Base-by-base conservation (phyloP, 1,140 invertebrate genomes). In the Ericerus pela region DNA sequence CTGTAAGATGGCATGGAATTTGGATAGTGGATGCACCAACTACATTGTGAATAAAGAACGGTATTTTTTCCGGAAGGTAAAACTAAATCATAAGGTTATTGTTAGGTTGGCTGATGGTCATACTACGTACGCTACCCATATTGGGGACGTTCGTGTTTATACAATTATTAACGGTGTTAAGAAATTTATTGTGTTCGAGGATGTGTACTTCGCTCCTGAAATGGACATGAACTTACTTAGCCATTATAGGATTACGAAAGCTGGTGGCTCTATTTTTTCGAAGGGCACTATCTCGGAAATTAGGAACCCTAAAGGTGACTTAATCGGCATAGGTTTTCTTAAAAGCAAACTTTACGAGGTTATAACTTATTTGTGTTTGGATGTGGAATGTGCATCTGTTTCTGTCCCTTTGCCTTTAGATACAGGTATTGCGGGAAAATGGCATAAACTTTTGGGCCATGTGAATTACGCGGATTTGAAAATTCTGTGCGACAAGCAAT, bases 21-120 rank as follows among this genome's bases (percentile, higher is more conserved):
- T 66, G 47, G 62, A 65, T 58, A 63, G 61, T 8, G 63, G 63
- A 26, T 58, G 58, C 27, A 64, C 64, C 0, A 55, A 64, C 20
- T 60, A 63, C 30, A 30, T 63, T 16, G 52, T 58, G 11, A 61
- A 59, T 16, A 51, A 61, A 18, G 56, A 58, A 43, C 18, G 3
- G 11, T 22, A 41, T 53, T 57, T 65, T 26, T 14, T 51, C 30
- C 54, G 60, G 10, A 51, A 47, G 31, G 56, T 57, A 20, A 53
- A 62, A 47, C 51, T 61, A 28, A 36, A 60, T 10, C 53, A 56
- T 54, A 53, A 62, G 27, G 56, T 56, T 31, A 62, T 60, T 33
- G 57, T 57, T 29, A 57, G 59, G 31, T 62, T 61, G 5, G 61
- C 60, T 29, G 54, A 58, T 47, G 56, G 54, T 20, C 52, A 54